Base-by-base conservation (phyloP, 2,888 invertebrate species). In the Pollenia griseotomentosa region DNA sequence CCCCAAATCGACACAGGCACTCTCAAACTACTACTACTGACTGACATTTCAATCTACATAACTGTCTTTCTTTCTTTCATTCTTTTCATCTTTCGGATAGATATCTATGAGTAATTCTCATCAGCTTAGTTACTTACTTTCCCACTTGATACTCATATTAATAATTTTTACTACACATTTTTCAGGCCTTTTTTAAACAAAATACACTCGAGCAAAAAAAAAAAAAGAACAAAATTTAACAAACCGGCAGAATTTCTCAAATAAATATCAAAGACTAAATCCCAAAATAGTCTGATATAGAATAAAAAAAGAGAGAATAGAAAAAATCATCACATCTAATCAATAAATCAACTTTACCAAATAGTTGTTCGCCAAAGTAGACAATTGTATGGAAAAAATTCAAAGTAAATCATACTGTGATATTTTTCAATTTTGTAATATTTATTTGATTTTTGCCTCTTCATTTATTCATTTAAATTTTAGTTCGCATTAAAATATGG, bases 11-110 rank as follows among this genome's bases (percentile, higher is more conserved):
- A 42, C 14, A 61, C 48, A 73, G 40, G 61, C 44, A 65, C 77
- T 61, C 16, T 57, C 16, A 8, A 44, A 70, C 46, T 66, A 57
- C 70, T 16, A 61, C 46, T 19, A 53, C 55, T 61, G 8, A 19
- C 70, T 81, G 87, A 87, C 87, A 84, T 84, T 87, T 87, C 84
- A 87, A 87, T 87, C 87, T 87, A 74, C 78, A 84, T 87, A 80
- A 74, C 87, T 73, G 84, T 77, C 83, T 51, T 63, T 51, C 59
- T 23, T 16, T 33, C 57, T 48, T 33, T 48, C 48, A 5, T n/a
- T 8, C 66, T n/a, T 8, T 53, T 33, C 16, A 33, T 40, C 59
- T 12, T 40, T 73, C 55, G 40, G 33, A 33, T 33, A 33, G 33
- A 33, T 33, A 33, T 33, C 33, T 33, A 44, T 42, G 12, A n/a